These are phyloP conservation scores for Menidia menidia DNA, from an alignment of 2,797 vertebrate genomes.

Conservation along the genomic window DNA sequence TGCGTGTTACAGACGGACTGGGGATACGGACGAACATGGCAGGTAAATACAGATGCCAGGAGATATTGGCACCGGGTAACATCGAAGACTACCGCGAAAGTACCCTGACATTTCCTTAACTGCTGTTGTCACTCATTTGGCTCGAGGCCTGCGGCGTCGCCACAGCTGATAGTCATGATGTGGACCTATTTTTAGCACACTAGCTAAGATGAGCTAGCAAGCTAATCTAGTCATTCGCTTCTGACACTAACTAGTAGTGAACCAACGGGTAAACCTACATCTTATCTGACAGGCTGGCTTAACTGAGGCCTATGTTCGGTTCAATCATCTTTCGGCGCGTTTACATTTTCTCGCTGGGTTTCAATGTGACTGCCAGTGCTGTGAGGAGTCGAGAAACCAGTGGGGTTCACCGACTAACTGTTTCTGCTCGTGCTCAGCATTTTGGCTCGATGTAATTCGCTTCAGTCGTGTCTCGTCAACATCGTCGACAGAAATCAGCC, in stretches of 20 bases:
- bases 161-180: conserved; percentile 77
- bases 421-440: conserved; percentile 71
- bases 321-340: conserved; percentile 68
- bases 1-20: conserved; percentile 77
- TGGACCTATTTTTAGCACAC: conserved; percentile 82
- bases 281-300: conserved; percentile 73
- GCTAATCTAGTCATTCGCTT: conserved; percentile 77
- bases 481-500: conserved; percentile 30
- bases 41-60: conserved; percentile 82
- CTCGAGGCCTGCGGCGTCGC: conserved; percentile 74
- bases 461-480: conserved; percentile 47
- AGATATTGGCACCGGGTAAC: conserved; percentile 82
- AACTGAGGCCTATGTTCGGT: conserved; percentile 68
- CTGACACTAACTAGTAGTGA: conserved; percentile 82
- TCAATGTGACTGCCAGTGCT: conserved; percentile 61
- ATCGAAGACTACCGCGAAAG: conserved; percentile 75
- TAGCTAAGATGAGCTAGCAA: conserved; percentile 78
- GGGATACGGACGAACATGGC: conserved; percentile 83
- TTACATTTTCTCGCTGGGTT: conserved; percentile 79
- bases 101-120: conserved; percentile 81
- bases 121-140: conserved; percentile 77
- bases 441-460: conserved; percentile 56
- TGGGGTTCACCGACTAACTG: conserved; percentile 62
- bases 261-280: conserved; percentile 80
- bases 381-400: conserved; percentile 50